Evolutionary conservation across 2,888 invertebrate genomes (phyloP), one percentile per base, ranked within the genome.

Genomic region (Ophioninae sp.): DNA sequence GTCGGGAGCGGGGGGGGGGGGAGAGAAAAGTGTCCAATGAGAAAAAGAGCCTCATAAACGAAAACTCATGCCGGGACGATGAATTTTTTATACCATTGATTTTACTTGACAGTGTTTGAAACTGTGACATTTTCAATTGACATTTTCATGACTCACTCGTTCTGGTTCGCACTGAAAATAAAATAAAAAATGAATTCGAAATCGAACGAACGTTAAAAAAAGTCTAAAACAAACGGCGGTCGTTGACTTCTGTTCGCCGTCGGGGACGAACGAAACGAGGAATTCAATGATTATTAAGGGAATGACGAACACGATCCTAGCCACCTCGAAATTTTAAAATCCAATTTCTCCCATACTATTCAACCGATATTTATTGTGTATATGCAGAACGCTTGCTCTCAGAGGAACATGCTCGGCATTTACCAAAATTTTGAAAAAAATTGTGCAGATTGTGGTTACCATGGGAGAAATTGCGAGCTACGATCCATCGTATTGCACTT

Each of bases 41-140:
- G 57, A 69, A 39, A 39, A 39, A 70, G 65, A 21, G 30, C 37
- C 68, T 37, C 56, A 68, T 76, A 21, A 20, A 57, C 39, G 41
- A 13, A 67, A 75, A 68, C 61, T 30, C 82, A 75, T 79, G 61
- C 62, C 59, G 69, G 30, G 37, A n/a, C 74, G 64, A 64, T 64
- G 50, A 74, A 64, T 23, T 64, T 64, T 74, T 56, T 50, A 56
- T 74, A 74, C 64, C 50, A 74, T 74, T 64, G 64, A 74, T 74
- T 74, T 74, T 23, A 64, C 74, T 21, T 64, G 44, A 74, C 37
- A 74, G 37, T 17, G 3, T 41, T 30, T n/a, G 20, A 56, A 64
- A 64, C 20, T 30, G 30, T 68, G 68, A 77, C 68, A 68, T 39
- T 74, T 74, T 50, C 37, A 39, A 68, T 61, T 76, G 68, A 77